Conservation (phyloP, 35 echinoderm and acorn worm species). For the Stichopus chloronotus region DNA sequence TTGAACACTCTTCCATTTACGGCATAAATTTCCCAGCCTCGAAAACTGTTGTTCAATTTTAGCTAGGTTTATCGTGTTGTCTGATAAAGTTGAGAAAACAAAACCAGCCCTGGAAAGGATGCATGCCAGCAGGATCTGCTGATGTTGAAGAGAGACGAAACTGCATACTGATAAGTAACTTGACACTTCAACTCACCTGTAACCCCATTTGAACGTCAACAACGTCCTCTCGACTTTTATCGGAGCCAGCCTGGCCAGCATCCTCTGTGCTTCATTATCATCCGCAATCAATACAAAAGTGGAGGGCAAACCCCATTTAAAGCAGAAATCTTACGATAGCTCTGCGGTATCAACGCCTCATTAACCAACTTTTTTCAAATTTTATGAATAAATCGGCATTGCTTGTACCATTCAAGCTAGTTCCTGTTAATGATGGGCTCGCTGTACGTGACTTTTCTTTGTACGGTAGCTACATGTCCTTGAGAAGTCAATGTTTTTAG, state of each 20-base stretch:
- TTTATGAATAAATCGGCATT: neutral
- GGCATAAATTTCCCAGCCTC: too few relatives aligned
- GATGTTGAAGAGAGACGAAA: neutral
- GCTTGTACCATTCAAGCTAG: neutral
- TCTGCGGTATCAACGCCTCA: neutral
- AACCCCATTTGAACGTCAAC: neutral
- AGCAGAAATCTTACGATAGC: conserved; percentile 1
- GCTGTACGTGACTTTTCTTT: neutral
- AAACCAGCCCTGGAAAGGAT: too few relatives aligned
- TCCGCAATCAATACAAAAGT: conserved; percentile 6
- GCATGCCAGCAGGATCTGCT: too few relatives aligned
- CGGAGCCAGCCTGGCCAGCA: neutral
- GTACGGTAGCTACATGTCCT: neutral
- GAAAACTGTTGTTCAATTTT: too few relatives aligned
- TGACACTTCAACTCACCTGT: neutral
- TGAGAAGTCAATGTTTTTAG: conserved; percentile 1
- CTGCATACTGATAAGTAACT: neutral
- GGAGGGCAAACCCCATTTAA: neutral
- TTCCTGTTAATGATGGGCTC: neutral
- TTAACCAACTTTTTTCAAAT: neutral
- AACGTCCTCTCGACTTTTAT: neutral
- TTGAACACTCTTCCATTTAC: too few relatives aligned
- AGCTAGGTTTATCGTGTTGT: too few relatives aligned
- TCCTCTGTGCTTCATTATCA: neutral
- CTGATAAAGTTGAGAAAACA: too few relatives aligned